Evolutionary conservation across 2,797 vertebrate genomes (phyloP).

Genomic region (Bucorvus abyssinicus): DNA sequence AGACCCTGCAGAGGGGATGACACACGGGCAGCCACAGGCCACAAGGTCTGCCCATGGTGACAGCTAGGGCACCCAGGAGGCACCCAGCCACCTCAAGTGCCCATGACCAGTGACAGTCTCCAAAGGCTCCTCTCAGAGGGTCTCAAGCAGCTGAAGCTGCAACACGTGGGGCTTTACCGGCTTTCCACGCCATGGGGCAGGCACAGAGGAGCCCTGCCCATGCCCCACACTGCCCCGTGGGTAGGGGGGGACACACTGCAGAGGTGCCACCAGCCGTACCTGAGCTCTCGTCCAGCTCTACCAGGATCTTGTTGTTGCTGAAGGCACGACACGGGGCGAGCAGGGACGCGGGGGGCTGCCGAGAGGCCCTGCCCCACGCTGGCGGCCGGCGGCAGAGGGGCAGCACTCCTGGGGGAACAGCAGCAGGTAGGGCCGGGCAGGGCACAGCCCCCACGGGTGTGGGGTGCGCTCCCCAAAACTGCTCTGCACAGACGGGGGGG

Average conservation of each 20-base stretch:
- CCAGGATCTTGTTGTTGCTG: conserved; percentile 54
- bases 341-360: background rate
- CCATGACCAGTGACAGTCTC: rapidly evolving
- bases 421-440: background rate
- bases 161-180: background rate
- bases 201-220: rapidly evolving
- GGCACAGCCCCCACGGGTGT: rapidly evolving
- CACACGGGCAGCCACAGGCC: background rate
- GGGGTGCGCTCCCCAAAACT: background rate
- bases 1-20: rapidly evolving
- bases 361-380: background rate
- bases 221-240: background rate
- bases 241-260: rapidly evolving
- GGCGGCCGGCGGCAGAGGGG: background rate
- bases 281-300: conserved; percentile 55
- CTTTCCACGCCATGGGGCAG: rapidly evolving
- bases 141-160: background rate
- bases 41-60: rapidly evolving
- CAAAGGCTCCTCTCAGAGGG: rapidly evolving
- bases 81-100: background rate
- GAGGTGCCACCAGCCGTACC: background rate
- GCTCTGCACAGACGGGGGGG: background rate
- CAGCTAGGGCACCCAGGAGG: background rate
- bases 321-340: background rate
- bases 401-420: background rate